These are phyloP conservation scores for Melopsittacus undulatus DNA, from an alignment of 2,797 vertebrate species.

Conservation along the genomic window DNA sequence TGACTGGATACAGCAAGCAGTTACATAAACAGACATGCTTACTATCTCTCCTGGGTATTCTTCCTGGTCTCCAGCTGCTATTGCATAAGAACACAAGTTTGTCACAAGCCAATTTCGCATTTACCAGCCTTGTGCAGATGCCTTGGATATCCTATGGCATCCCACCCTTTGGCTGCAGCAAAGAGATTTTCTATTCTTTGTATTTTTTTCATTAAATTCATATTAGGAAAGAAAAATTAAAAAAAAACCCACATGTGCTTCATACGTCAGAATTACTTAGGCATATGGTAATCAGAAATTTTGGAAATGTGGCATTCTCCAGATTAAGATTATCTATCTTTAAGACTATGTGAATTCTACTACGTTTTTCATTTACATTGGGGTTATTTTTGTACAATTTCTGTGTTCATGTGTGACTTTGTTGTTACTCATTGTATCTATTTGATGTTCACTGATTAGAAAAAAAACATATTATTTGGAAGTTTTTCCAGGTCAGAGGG, in stretches of 20 bases:
- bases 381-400: neutral
- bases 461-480: neutral
- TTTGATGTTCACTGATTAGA: neutral
- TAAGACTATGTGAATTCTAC: neutral
- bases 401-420: neutral
- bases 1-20: neutral
- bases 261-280: constrained; percentile 15
- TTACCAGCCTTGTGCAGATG: neutral
- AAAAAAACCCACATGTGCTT: neutral
- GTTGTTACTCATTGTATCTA: neutral
- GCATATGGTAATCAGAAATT: constrained; percentile 42
- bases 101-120: neutral
- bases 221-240: neutral
- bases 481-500: neutral
- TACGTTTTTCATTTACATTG: neutral
- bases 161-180: neutral
- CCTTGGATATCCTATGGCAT: neutral
- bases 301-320: constrained; percentile 19
- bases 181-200: neutral
- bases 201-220: constrained; percentile 36
- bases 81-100: neutral
- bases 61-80: neutral
- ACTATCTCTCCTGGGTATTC: neutral
- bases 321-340: constrained; percentile 25
- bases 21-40: neutral